phyloP scores from a whole-genome alignment of 2,888 invertebrate species.

The Dicranocentrus wangi region DNA sequence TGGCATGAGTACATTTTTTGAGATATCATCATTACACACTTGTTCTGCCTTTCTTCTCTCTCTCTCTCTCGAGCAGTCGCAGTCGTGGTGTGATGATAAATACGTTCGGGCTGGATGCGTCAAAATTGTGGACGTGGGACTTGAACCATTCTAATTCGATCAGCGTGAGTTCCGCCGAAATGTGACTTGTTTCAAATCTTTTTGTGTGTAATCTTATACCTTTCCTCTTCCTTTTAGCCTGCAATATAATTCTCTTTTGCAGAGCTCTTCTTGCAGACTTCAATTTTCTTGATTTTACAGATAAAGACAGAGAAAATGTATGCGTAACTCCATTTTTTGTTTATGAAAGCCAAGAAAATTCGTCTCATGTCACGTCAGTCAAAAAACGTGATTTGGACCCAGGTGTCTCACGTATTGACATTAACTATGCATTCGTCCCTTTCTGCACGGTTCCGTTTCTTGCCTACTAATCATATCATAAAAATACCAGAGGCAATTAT shows the following conservation, averaged over 20 bases:
- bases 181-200: not conserved
- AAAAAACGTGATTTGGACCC: not conserved
- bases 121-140: too few relatives aligned
- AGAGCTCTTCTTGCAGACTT: too few relatives aligned
- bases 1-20: not conserved
- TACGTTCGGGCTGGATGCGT: too few relatives aligned
- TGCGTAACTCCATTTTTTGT: not conserved
- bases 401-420: too few relatives aligned
- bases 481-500: conserved; percentile 30
- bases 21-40: conserved; percentile 9
- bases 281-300: too few relatives aligned
- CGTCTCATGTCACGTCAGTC: conserved; percentile 1
- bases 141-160: not conserved
- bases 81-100: not conserved
- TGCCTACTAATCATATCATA: conserved; percentile 4
- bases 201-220: not conserved
- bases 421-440: too few relatives aligned
- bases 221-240: too few relatives aligned
- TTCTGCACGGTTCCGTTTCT: too few relatives aligned
- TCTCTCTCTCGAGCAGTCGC: not conserved
- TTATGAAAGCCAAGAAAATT: not conserved
- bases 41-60: not conserved
- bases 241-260: too few relatives aligned
- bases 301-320: too few relatives aligned
- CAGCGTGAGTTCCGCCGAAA: not conserved